A percentile compares a stretch with the other conserved stretches of the same genome.
phyloP scores from a whole-genome alignment of 2,888 invertebrate genomes.

The Scaeva pyrastri region DNA sequence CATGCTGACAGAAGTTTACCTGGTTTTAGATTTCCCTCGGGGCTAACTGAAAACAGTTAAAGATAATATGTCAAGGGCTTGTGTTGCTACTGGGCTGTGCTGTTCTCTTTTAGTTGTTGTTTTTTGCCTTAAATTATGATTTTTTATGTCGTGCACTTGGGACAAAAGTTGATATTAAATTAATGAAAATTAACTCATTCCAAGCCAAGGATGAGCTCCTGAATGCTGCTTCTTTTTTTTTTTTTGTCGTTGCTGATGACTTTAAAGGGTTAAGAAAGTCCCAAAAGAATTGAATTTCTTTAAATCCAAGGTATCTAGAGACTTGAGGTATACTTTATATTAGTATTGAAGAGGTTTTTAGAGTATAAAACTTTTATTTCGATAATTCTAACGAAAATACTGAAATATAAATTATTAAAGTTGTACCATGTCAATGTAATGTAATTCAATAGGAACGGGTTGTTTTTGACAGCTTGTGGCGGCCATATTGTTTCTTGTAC shows the following conservation, averaged over 20 bases:
- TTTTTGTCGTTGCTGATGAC: not conserved
- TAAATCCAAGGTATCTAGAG: conserved; percentile 46
- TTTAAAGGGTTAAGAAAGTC: conserved; percentile 6
- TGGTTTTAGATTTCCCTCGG: conserved; percentile 74
- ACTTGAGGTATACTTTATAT: conserved; percentile 41
- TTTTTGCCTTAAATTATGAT: conserved; percentile 45
- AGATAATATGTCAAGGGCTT: conserved; percentile 73
- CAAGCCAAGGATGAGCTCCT: too few species aligned
- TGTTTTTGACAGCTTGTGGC: too few species aligned
- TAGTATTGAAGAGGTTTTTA: conserved; percentile 31
- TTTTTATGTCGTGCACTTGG: conserved; percentile 53
- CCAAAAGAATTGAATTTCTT: not conserved
- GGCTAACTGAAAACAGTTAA: conserved; percentile 75
- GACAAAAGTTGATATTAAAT: conserved; percentile 79
- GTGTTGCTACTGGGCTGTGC: not conserved
- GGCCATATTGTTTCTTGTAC: too few species aligned
- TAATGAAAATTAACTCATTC: conserved; percentile 79
- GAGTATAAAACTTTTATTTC: too few species aligned
- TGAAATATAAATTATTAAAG: too few species aligned
- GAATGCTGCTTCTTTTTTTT: not conserved
- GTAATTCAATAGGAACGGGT: too few species aligned
- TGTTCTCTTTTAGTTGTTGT: conserved; percentile 27
- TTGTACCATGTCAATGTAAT: too few species aligned
- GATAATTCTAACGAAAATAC: too few species aligned
- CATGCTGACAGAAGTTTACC: conserved; percentile 59